Evolutionary conservation across 2,797 vertebrate genomes (phyloP).

Genomic region (Leucoraja ocellata): DNA sequence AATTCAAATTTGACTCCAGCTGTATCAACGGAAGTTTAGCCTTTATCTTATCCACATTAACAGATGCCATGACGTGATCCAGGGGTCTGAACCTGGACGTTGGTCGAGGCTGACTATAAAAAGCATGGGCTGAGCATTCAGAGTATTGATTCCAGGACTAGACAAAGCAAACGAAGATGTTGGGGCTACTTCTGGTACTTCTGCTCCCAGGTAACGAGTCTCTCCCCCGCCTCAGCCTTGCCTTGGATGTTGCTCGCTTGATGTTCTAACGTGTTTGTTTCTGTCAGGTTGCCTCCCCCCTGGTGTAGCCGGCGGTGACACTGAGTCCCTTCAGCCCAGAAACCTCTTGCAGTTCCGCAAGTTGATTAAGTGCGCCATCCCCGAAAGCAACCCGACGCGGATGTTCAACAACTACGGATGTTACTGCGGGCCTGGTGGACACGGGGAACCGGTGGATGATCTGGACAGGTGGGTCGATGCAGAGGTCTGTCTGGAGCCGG

Average conservation of each 20-base stretch:
- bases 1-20: not conserved
- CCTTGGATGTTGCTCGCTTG: not conserved
- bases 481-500: too few species aligned
- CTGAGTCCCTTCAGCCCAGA: not conserved
- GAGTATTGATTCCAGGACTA: conserved; percentile 10
- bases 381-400: conserved; percentile 43
- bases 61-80: not conserved
- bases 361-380: conserved; percentile 56
- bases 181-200: conserved; percentile 6
- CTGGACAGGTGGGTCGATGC: conserved; percentile 52
- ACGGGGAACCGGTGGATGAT: conserved; percentile 54
- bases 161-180: conserved; percentile 32
- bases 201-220: not conserved
- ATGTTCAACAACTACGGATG: conserved; percentile 58
- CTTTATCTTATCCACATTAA: not conserved
- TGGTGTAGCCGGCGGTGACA: conserved; percentile 27
- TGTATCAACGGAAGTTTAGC: not conserved
- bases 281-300: too few species aligned
- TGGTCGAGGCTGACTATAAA: not conserved
- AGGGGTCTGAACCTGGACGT: too few species aligned
- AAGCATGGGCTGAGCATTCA: too few species aligned
- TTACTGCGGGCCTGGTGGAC: conserved; percentile 61
- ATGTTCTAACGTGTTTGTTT: too few species aligned
- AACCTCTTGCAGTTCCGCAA: conserved; percentile 50
- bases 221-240: not conserved